These are phyloP conservation scores for Colostygia pectinataria DNA, from an alignment of 2,888 invertebrate species.

Conservation along the genomic window DNA sequence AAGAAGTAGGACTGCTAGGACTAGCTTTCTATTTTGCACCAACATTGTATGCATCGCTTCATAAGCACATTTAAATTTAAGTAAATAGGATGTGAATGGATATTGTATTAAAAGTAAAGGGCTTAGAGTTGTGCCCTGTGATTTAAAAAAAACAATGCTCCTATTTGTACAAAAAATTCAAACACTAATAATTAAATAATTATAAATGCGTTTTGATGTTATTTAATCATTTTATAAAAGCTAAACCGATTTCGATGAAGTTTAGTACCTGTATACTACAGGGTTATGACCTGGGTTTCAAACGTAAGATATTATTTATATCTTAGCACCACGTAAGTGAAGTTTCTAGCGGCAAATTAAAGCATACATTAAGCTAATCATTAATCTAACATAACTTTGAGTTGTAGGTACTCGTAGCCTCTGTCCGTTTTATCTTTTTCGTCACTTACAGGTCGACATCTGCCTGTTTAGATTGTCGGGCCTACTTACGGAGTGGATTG, in stretches of 20 bases:
- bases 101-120: constrained; percentile 14
- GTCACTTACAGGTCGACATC: constrained; percentile 34
- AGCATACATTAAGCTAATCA: constrained; percentile 11
- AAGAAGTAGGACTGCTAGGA: constrained; percentile 40
- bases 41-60: constrained; percentile 27
- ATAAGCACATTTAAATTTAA: constrained; percentile 24
- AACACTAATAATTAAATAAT: too few species aligned
- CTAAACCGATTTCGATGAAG: too few species aligned
- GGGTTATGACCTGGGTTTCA: too few species aligned
- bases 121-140: constrained; percentile 3
- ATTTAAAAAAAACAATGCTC: too few species aligned
- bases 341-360: too few species aligned
- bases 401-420: not conserved
- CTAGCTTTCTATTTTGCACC: constrained; percentile 45
- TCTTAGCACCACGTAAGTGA: too few species aligned
- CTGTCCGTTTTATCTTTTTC: constrained; percentile 27
- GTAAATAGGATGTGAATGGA: constrained; percentile 24
- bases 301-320: too few species aligned
- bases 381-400: constrained; percentile 10
- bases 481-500: constrained; percentile 37
- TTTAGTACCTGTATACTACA: too few species aligned
- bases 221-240: not conserved
- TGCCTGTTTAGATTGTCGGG: constrained; percentile 29
- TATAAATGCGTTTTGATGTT: too few species aligned
- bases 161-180: too few species aligned